Conservation (phyloP, 2,888 invertebrate species). For the Melinaea marsaeus region DNA sequence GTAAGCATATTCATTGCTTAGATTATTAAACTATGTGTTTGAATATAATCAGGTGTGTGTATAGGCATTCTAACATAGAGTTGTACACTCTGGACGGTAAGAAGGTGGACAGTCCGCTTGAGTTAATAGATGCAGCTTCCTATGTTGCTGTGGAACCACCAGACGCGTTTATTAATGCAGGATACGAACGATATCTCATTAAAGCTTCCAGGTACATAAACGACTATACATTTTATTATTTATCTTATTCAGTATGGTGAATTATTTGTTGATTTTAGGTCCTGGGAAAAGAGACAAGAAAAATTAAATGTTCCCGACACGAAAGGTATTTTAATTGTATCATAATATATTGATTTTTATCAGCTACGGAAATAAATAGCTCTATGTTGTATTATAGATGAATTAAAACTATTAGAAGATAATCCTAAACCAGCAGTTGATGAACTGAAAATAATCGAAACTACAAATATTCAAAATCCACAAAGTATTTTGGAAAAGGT, state of each 20-base stretch:
- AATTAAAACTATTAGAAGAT: too few species aligned
- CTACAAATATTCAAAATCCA: not conserved
- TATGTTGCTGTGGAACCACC: constrained; percentile 60
- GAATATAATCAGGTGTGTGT: not conserved
- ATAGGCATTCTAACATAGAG: constrained; percentile 49
- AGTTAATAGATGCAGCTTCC: constrained; percentile 47
- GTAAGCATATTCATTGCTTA: constrained; percentile 40
- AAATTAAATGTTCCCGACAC: constrained; percentile 33
- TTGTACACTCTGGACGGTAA: constrained; percentile 54
- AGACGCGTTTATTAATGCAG: constrained; percentile 52
- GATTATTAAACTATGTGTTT: constrained; percentile 14
- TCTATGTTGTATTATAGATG: too few species aligned
- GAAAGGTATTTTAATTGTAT: constrained; percentile 30
- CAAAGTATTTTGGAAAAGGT: not conserved
- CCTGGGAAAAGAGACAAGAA: constrained; percentile 58
- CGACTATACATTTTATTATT: not conserved
- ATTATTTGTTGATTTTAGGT: constrained; percentile 41
- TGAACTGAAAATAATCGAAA: too few species aligned
- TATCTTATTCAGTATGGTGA: not conserved
- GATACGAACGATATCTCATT: constrained; percentile 60
- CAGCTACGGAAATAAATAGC: too few species aligned
- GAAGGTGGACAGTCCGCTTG: constrained; percentile 47
- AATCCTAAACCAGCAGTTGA: too few species aligned
- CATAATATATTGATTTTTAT: too few species aligned
- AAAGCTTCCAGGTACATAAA: constrained; percentile 56